A percentile compares a stretch with the other conserved stretches of the same genome.
Conservation (phyloP, 2,888 invertebrate genomes). For the Metalampra italica region DNA sequence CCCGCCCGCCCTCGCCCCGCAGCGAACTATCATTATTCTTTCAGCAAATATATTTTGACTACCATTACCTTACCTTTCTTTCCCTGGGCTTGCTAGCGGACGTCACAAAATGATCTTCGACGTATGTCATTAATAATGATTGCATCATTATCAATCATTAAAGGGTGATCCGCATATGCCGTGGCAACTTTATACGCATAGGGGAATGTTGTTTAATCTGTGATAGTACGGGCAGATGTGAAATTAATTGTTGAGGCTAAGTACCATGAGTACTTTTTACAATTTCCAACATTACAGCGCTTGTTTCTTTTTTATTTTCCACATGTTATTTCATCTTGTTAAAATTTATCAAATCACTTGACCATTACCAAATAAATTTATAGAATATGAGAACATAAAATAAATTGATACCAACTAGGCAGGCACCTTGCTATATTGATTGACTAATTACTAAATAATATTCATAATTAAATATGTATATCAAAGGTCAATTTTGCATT, state of each 20-base stretch:
- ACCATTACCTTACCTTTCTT: constrained; percentile 51
- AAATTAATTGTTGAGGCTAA: neutral
- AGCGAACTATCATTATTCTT: constrained; percentile 69
- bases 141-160: constrained; percentile 60
- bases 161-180: constrained; percentile 44
- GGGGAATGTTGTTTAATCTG: neutral
- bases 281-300: neutral
- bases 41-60: constrained; percentile 75
- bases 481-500: too few relatives aligned
- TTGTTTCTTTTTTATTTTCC: too few relatives aligned
- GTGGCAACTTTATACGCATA: constrained; percentile 8
- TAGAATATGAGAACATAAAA: too few relatives aligned
- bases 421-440: too few relatives aligned
- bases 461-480: too few relatives aligned
- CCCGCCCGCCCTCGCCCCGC: constrained; percentile 38
- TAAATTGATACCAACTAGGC: too few relatives aligned
- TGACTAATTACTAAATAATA: too few relatives aligned
- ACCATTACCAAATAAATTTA: too few relatives aligned
- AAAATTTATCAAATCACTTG: too few relatives aligned
- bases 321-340: too few relatives aligned
- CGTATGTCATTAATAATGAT: constrained; percentile 43
- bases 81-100: constrained; percentile 25
- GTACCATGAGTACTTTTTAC: neutral
- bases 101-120: constrained; percentile 43
- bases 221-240: neutral